phyloP scores from a whole-genome alignment of 2,888 invertebrate genomes.

The Odontocolon sp. region DNA sequence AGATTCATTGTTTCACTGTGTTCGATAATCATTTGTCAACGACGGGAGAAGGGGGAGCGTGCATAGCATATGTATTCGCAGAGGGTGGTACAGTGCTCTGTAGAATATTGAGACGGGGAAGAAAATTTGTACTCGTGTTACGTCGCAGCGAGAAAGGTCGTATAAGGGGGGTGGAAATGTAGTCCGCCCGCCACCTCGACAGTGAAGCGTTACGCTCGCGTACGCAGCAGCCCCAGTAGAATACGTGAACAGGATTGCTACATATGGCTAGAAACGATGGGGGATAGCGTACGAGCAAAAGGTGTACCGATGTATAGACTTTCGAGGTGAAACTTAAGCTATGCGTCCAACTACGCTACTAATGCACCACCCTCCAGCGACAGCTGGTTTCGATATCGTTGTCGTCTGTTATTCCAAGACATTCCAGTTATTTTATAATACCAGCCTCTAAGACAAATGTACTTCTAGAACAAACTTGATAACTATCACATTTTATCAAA shows the following conservation, averaged over 20 bases:
- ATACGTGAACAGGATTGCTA: conserved; percentile 50
- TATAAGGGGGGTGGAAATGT: conserved; percentile 62
- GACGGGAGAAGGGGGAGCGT: conserved; percentile 28
- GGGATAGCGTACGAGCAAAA: neutral
- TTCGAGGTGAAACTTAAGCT: neutral
- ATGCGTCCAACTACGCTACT: neutral
- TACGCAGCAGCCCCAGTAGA: conserved; percentile 47
- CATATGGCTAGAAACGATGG: conserved; percentile 38
- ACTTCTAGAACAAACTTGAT: too few relatives aligned
- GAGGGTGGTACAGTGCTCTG: conserved; percentile 24
- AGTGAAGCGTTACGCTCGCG: conserved; percentile 43
- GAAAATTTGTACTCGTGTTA: conserved; percentile 63
- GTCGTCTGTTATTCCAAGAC: neutral
- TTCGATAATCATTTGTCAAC: conserved; percentile 52
- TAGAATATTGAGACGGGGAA: conserved; percentile 18
- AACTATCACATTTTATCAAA: too few relatives aligned
- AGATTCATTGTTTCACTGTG: conserved; percentile 15
- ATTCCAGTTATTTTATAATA: neutral
- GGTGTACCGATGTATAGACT: conserved; percentile 3
- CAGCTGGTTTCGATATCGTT: neutral
- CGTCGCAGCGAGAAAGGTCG: conserved; percentile 65
- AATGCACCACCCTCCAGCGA: too few relatives aligned
- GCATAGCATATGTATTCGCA: conserved; percentile 35
- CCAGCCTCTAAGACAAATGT: too few relatives aligned
- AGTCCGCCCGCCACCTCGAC: conserved; percentile 27